Percentiles rank a stretch among this genome's conserved stretches.
Conservation (phyloP, 1,140 invertebrate genomes). For the Hylaeus anthracinus region DNA sequence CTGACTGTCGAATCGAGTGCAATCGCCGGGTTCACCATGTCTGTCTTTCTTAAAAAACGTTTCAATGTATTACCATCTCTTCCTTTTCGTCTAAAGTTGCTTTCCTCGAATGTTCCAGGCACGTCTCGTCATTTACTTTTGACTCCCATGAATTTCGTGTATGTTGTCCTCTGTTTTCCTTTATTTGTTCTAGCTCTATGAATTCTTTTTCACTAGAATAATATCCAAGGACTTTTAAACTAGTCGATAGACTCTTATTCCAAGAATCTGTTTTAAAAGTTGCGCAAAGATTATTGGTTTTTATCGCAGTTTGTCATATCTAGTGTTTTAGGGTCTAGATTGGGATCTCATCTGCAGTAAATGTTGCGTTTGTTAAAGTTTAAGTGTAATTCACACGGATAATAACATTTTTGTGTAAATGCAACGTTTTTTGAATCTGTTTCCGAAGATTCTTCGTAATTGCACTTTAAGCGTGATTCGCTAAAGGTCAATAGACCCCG, state of each 20-base stretch:
- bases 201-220: too few species aligned
- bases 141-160: background rate
- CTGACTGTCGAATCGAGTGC: conserved; percentile 75
- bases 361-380: background rate
- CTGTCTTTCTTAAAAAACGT: background rate
- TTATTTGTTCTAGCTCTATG: too few species aligned
- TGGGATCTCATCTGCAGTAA: too few species aligned
- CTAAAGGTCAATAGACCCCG: conserved; percentile 44
- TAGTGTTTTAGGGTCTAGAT: background rate
- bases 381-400: too few species aligned
- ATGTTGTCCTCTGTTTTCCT: background rate
- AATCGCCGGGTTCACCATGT: conserved; percentile 62
- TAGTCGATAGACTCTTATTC: too few species aligned
- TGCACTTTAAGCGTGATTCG: background rate
- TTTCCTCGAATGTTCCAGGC: background rate
- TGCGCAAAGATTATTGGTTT: background rate
- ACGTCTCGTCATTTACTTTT: conserved; percentile 8
- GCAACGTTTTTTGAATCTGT: background rate
- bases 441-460: background rate
- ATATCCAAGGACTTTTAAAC: too few species aligned
- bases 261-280: background rate
- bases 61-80: conserved; percentile 15
- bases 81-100: background rate
- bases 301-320: too few species aligned
- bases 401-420: background rate